These are phyloP conservation scores for Thinocorus orbignyianus DNA, from an alignment of 2,113 vertebrate genomes.

Conservation along the genomic window DNA sequence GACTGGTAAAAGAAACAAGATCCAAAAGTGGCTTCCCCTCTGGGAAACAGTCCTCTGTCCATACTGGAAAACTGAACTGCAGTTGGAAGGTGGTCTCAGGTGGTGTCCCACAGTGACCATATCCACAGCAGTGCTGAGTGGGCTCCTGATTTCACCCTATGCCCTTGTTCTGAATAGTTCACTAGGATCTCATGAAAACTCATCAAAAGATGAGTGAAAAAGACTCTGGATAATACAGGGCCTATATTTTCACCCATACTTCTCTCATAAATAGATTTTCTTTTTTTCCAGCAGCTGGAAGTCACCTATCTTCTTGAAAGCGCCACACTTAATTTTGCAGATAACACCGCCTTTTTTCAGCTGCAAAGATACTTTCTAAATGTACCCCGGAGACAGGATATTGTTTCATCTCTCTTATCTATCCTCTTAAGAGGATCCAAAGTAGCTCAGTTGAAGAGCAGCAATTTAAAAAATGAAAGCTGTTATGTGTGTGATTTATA, in stretches of 20 bases:
- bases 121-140: not conserved
- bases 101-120: not conserved
- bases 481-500: not conserved
- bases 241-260: not conserved
- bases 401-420: not conserved
- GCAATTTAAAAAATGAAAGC: not conserved
- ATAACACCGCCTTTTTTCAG: not conserved
- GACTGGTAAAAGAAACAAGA: not conserved
- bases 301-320: fast-evolving
- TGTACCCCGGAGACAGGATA: not conserved
- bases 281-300: not conserved
- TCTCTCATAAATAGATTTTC: too few species aligned
- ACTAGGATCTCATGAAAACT: not conserved
- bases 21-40: not conserved
- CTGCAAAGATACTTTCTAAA: not conserved
- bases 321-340: not conserved
- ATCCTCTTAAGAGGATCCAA: not conserved
- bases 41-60: not conserved
- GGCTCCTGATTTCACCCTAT: not conserved
- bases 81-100: not conserved
- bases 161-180: not conserved
- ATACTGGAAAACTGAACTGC: not conserved
- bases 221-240: not conserved
- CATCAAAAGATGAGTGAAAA: not conserved
- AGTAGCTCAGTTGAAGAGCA: not conserved